phyloP scores from a whole-genome alignment of 2,888 invertebrate genomes.

The Petrophora chlorosata region DNA sequence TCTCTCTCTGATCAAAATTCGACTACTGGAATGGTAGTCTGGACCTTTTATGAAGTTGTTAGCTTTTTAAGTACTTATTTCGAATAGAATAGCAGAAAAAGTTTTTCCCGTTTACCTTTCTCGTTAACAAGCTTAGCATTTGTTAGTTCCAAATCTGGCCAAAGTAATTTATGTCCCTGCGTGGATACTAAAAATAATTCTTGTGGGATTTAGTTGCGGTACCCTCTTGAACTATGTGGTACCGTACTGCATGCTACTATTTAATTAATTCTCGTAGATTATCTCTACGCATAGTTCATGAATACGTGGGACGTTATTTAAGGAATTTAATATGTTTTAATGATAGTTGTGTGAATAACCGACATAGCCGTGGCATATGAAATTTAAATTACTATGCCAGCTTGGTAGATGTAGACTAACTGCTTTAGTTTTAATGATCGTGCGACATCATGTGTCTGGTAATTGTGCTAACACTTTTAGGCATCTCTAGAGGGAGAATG shows the following conservation, averaged over 20 bases:
- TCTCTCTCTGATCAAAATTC: no score
- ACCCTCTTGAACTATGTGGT: constrained; percentile 22
- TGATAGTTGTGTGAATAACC: constrained; percentile 2
- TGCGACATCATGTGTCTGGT: no score
- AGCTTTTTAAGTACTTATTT: not conserved
- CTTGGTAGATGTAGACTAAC: no score
- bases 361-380: not conserved
- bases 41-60: no score
- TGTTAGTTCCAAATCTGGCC: constrained; percentile 24
- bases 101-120: no score
- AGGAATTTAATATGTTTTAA: constrained; percentile 15
- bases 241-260: constrained; percentile 30
- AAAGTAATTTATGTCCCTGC: constrained; percentile 26
- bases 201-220: constrained; percentile 29
- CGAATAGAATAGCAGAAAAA: no score
- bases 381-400: constrained; percentile 2
- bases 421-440: no score
- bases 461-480: no score
- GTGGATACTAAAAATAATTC: constrained; percentile 20
- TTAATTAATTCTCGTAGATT: constrained; percentile 34
- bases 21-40: no score
- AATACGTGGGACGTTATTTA: constrained; percentile 23
- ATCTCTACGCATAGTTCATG: constrained; percentile 30
- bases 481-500: no score
- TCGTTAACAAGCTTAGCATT: no score